phyloP scores from a whole-genome alignment of 30 jellyfish, hydroid and myxozoan species.

The Aurelia coerulea region DNA sequence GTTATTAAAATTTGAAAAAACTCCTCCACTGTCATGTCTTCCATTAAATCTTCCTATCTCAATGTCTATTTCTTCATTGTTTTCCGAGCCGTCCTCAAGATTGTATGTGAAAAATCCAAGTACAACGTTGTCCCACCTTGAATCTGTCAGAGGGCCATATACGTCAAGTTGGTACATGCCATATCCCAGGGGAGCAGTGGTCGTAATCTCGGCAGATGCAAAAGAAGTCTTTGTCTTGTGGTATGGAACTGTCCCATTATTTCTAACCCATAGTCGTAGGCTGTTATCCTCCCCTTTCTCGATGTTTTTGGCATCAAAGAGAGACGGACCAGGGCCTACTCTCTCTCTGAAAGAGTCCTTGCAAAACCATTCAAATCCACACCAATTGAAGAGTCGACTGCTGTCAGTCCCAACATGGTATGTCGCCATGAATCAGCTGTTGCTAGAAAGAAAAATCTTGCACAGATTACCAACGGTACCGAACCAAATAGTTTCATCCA shows the following conservation, averaged over 20 bases:
- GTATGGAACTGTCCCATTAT: not conserved
- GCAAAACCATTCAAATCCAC: conserved; percentile 44
- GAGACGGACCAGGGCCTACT: conserved; percentile 67
- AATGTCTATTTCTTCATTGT: conserved; percentile 38
- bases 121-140: conserved; percentile 46
- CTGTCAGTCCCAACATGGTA: not conserved
- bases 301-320: conserved; percentile 24
- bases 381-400: conserved; percentile 25
- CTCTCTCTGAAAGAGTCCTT: conserved; percentile 39
- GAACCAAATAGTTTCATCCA: too few species aligned
- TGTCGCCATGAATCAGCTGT: not conserved
- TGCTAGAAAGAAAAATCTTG: too few species aligned
- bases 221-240: not conserved
- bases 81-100: not conserved
- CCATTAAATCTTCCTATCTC: conserved; percentile 61
- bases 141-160: conserved; percentile 24
- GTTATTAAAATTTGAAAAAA: conserved; percentile 38
- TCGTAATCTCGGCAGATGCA: conserved; percentile 54
- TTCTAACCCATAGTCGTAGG: conserved; percentile 45
- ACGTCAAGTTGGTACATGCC: conserved; percentile 52
- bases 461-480: too few species aligned
- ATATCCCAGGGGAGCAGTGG: conserved; percentile 35
- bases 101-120: conserved; percentile 52
- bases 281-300: conserved; percentile 46
- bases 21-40: conserved; percentile 43